Evolutionary conservation across 92 coral and sea anemone genomes (phyloP).

Genomic region (Zoanthus gigantus): DNA sequence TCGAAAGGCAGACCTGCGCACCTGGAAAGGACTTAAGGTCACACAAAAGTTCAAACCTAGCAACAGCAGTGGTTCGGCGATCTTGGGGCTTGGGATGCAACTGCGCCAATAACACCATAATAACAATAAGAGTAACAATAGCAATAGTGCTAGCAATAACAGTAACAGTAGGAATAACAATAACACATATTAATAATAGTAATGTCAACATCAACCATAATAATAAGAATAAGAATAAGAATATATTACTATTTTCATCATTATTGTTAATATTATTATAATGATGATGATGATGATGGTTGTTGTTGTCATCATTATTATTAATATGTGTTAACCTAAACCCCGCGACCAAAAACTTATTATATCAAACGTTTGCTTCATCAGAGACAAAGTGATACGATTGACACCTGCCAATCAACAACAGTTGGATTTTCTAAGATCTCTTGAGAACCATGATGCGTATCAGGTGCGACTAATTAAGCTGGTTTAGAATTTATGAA

Average conservation of each 20-base stretch:
- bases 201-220: not conserved
- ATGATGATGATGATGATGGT: no score
- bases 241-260: no score
- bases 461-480: slow-evolving; percentile 30
- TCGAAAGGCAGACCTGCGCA: no score
- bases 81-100: not conserved
- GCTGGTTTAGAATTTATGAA: not conserved
- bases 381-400: slow-evolving; percentile 78
- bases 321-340: not conserved
- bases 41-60: no score
- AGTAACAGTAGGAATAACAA: no score
- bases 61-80: no score
- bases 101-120: no score
- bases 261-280: no score
- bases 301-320: not conserved
- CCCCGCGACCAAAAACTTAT: not conserved
- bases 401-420: slow-evolving; percentile 52
- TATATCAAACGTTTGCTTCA: not conserved
- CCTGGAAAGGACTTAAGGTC: no score
- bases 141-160: no score
- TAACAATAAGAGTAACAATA: no score
- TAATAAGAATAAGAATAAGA: no score
- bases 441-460: slow-evolving; percentile 55
- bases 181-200: not conserved
- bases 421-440: slow-evolving; percentile 49